Base-by-base conservation (phyloP, 2,888 invertebrate genomes). In the Gymnocheta viridis region DNA sequence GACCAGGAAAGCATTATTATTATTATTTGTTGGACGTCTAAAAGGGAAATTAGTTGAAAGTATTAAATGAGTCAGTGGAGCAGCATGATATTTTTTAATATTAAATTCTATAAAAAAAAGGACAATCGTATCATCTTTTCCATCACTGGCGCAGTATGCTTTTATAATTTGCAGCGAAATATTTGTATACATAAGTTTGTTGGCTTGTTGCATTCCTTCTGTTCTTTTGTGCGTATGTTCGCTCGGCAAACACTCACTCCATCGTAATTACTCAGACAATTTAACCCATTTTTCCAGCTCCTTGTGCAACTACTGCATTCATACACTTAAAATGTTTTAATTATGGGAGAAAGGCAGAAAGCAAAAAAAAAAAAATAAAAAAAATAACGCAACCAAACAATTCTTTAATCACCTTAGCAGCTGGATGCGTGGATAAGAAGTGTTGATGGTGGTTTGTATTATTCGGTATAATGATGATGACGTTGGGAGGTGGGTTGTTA, bases 241-340 rank as follows among this genome's bases (percentile, higher is more conserved):
- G n/a, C 49, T 78, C 12, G 70, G 38, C 49, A 69, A 41, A 49
- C 51, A 67, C 35, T 35, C 38, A 38, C 73, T 73, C 17, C 58
- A 76, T 80, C 70, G 69, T 60, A 84, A 80, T 84, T 80, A 84
- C 51, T 76, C 83, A 80, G 67, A 77, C 80, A 80, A 84, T 84
- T 84, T 76, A 84, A 84, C 70, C 80, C 80, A 84, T 80, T 84
- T 80, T 76, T 67, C 49, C 44, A 66, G 56, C 66, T 24, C n/a
- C 24, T 54, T 22, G 51, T 44, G 22, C 49, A 60, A n/a, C 38
- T 51, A 27, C 49, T 47, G 83, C 60, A 72, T 77, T 84, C 35
- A 44, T 29, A 69, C 4, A 47, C 9, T 58, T 51, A 19, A 79
- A 79, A 74, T 82, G 64, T 58, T 41, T 66, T 79, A 74, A 82